Percentiles rank a stretch among this genome's conserved stretches.
Conservation (phyloP, 2,888 invertebrate species). For the Nysson spinosus region DNA sequence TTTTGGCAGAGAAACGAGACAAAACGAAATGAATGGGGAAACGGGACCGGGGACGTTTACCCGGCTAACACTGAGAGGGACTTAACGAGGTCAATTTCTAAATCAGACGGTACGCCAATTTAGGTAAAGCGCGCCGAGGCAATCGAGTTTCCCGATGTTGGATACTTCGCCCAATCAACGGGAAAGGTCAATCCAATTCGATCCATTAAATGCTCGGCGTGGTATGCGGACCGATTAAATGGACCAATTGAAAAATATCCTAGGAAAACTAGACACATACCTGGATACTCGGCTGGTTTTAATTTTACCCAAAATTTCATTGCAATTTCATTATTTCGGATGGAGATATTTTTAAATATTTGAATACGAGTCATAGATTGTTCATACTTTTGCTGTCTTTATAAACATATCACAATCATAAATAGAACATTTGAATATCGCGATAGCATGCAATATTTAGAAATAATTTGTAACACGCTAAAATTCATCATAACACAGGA, state of each 20-base stretch:
- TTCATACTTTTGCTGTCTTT: too few relatives aligned
- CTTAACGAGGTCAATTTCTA: constrained; percentile 42
- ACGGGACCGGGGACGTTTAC: constrained; percentile 18
- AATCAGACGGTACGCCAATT: constrained; percentile 34
- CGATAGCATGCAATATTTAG: too few relatives aligned
- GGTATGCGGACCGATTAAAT: constrained; percentile 8
- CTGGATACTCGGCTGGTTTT: background rate
- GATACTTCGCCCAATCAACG: constrained; percentile 25
- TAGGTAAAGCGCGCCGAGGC: constrained; percentile 16
- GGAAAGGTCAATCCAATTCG: constrained; percentile 19
- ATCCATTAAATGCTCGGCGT: constrained; percentile 22
- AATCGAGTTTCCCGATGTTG: constrained; percentile 15
- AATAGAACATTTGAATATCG: too few relatives aligned
- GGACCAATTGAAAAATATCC: constrained; percentile 15
- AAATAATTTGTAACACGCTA: too few relatives aligned
- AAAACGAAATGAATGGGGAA: too few relatives aligned
- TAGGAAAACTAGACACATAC: background rate
- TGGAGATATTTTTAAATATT: too few relatives aligned
- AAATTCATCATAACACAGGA: too few relatives aligned
- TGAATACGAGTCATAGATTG: too few relatives aligned
- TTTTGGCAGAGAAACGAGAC: too few relatives aligned
- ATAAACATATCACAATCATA: too few relatives aligned
- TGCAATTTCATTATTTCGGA: background rate
- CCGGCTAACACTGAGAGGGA: constrained; percentile 19
- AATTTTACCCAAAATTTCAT: constrained; percentile 10